phyloP scores from a whole-genome alignment of 2,797 vertebrate genomes.

The Carduelis carduelis region DNA sequence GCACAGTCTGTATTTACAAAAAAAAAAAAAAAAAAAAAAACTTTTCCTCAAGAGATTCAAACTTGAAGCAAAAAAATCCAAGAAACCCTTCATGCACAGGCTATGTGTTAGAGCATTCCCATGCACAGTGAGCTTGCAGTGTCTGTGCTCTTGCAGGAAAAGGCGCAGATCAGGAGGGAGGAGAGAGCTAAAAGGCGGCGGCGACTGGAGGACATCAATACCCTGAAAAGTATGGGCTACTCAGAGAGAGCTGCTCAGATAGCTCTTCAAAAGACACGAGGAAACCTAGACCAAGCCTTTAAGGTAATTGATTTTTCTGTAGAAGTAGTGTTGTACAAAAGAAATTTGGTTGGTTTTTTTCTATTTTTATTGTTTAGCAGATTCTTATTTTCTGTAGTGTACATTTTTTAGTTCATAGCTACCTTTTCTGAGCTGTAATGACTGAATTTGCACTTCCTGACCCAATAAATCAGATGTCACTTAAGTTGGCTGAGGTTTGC shows the following conservation, averaged over 20 bases:
- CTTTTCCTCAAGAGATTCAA: neutral
- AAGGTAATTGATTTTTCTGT: constrained; percentile 66
- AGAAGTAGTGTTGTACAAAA: neutral
- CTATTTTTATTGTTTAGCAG: neutral
- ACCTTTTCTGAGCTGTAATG: neutral
- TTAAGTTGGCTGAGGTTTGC: neutral
- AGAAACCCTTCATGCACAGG: neutral
- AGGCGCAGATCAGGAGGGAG: constrained; percentile 79
- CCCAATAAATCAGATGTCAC: rapidly evolving
- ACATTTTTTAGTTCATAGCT: neutral
- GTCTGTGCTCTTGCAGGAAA: constrained; percentile 76
- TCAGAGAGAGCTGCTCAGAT: constrained; percentile 78
- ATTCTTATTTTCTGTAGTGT: neutral
- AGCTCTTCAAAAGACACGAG: constrained; percentile 80
- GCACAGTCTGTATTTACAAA: neutral
- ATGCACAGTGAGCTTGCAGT: neutral
- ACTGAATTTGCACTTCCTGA: neutral
- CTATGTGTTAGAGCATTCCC: neutral
- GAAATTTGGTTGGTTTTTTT: too few species aligned
- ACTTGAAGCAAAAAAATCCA: neutral
- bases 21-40: neutral
- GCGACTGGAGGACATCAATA: constrained; percentile 76
- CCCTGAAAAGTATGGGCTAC: constrained; percentile 83
- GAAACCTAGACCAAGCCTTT: constrained; percentile 83
- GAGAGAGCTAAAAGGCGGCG: constrained; percentile 81